These are phyloP conservation scores for Sebastes steindachneri DNA, from an alignment of 2,797 vertebrate species.

Conservation along the genomic window DNA sequence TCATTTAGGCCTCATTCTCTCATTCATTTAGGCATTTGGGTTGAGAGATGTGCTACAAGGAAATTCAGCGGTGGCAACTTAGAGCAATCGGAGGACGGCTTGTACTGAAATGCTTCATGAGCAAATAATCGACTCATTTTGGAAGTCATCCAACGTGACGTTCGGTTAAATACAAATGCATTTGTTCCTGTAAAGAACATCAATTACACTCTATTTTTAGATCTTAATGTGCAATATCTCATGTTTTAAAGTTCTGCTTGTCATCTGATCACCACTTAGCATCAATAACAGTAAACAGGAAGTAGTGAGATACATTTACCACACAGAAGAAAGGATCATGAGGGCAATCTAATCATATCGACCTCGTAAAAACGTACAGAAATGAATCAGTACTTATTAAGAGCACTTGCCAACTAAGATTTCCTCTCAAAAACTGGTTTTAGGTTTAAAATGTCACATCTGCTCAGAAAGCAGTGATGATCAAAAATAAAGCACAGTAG, in stretches of 20 bases:
- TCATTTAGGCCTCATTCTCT: constrained; percentile 41
- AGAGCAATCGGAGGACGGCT: neutral
- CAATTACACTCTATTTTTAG: constrained; percentile 29
- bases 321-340: constrained; percentile 13
- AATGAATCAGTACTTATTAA: constrained; percentile 35
- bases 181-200: constrained; percentile 30
- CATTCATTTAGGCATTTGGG: constrained; percentile 50
- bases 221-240: constrained; percentile 18
- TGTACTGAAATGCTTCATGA: constrained; percentile 21
- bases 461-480: constrained; percentile 49
- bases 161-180: constrained; percentile 37
- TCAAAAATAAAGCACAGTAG: constrained; percentile 79
- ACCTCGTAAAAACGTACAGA: constrained; percentile 13
- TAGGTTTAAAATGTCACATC: constrained; percentile 52
- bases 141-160: constrained; percentile 31
- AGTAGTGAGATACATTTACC: constrained; percentile 19
- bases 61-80: constrained; percentile 31
- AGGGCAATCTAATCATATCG: constrained; percentile 29
- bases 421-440: constrained; percentile 31
- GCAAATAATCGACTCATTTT: constrained; percentile 41
- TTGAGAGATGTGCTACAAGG: constrained; percentile 20
- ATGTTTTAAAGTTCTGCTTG: constrained; percentile 23
- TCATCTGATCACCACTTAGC: constrained; percentile 41
- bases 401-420: constrained; percentile 22
- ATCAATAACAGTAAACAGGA: constrained; percentile 32